These are phyloP conservation scores for Percopsis omiscomaycus DNA, from an alignment of 2,797 vertebrate species.

Conservation along the genomic window DNA sequence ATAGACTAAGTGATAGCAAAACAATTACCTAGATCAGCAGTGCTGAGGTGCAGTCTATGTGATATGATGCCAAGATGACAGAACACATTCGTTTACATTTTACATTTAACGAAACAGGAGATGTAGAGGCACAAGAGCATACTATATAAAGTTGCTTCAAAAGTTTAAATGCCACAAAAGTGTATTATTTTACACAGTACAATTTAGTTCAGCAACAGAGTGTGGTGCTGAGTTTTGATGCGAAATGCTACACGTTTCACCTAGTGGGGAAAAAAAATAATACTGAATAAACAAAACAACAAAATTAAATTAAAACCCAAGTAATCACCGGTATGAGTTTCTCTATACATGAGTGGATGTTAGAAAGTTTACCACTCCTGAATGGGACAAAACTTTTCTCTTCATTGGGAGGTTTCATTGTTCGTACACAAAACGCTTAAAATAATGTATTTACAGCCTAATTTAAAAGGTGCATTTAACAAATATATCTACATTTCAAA, in stretches of 20 bases:
- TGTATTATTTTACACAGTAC: neutral
- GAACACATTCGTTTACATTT: too few relatives aligned
- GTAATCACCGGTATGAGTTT: slow-evolving; percentile 3
- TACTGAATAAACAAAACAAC: neutral
- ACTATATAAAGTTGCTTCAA: neutral
- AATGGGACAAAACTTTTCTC: slow-evolving; percentile 65
- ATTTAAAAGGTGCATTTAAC: too few relatives aligned
- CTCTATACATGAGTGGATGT: slow-evolving; percentile 38
- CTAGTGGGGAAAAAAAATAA: neutral
- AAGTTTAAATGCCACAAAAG: slow-evolving; percentile 4
- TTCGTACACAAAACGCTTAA: slow-evolving; percentile 12
- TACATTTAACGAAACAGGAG: too few relatives aligned
- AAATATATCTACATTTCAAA: too few relatives aligned
- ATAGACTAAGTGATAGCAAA: too few relatives aligned
- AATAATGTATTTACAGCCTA: too few relatives aligned
- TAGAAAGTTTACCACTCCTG: slow-evolving; percentile 61
- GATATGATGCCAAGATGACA: too few relatives aligned
- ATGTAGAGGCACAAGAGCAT: too few relatives aligned
- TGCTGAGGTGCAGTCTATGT: too few relatives aligned
- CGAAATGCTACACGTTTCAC: too few relatives aligned
- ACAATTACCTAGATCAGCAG: too few relatives aligned
- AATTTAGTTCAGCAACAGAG: neutral
- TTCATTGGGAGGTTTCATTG: slow-evolving; percentile 20
- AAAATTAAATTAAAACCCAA: neutral
- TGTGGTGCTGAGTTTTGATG: too few relatives aligned